Base-by-base conservation (phyloP, 2,888 invertebrate genomes). In the Leptinotarsa haldemani region DNA sequence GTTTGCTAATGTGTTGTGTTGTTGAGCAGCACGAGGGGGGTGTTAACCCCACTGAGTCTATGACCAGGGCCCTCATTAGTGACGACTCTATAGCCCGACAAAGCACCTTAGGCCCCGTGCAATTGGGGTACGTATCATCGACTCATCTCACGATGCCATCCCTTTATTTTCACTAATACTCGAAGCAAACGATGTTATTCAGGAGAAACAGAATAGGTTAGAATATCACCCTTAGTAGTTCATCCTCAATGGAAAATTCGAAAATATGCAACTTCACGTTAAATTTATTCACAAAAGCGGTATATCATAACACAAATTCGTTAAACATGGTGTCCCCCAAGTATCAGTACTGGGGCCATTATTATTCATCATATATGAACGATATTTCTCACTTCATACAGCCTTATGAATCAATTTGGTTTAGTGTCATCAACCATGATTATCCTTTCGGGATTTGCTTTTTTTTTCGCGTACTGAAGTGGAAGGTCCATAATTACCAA, bases 41-140 rank as follows among this genome's bases (percentile, higher is more conserved):
- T 90, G 92, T 94, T 89, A 94, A 93, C 92, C 94, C 95, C 91
- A 95, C 95, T 90, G 96, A 96, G 90, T 96, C 96, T 90, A 95
- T 96, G 95, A 96, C 96, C 89, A 94, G 96, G 89, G 95, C 96
- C 90, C 93, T 96, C 90, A 96, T 96, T 89, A 94, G 94, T 90
- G 96, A 96, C 90, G 96, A 96, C 92, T 93, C 90, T 88, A 90
- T 91, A 87, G 90, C 94, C 90, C 94, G 94, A 90, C 93, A 93
- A 90, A 93, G 94, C 90, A 92, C 91, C 86, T 91, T 94, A 90
- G 96, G 95, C 90, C 95, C 95, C 89, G 95, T 96, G 89, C 96
- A 96, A 90, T 92, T 97, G 90, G 96, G 96, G 96, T 96, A 96
- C 91, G 95, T 96, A 93, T 92, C 86, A 87, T 83, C 83, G 84